Evolutionary conservation across 2,113 vertebrate species (phyloP).

Genomic region (Oryctolagus cuniculus): DNA sequence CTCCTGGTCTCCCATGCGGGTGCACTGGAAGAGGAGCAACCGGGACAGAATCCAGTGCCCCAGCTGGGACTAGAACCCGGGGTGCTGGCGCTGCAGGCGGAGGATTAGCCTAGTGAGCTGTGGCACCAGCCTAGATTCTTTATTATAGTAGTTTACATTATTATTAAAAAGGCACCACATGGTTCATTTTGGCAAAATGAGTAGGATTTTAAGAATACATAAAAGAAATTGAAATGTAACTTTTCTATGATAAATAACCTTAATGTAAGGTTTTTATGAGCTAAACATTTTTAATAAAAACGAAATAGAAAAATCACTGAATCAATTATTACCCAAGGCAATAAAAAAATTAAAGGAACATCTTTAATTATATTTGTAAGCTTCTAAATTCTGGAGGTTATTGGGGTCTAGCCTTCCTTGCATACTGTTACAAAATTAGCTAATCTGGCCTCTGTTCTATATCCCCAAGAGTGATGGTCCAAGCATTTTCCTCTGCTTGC

Average conservation of each 20-base stretch:
- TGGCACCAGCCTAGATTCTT: neutral
- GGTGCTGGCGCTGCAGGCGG: too few species aligned
- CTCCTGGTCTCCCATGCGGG: too few species aligned
- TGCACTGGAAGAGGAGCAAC: too few species aligned
- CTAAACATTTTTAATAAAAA: slow-evolving; percentile 75
- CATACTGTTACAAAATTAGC: slow-evolving; percentile 56
- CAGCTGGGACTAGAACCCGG: too few species aligned
- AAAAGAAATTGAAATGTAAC: slow-evolving; percentile 31
- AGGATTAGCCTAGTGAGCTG: too few species aligned
- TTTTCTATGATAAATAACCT: slow-evolving; percentile 69
- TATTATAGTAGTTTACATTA: neutral
- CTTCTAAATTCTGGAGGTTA: slow-evolving; percentile 64
- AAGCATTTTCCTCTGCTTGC: neutral
- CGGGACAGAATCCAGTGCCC: too few species aligned
- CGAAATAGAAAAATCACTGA: slow-evolving; percentile 66
- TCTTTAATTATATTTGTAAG: slow-evolving; percentile 63
- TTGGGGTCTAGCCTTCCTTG: slow-evolving; percentile 60
- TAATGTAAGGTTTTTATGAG: slow-evolving; percentile 48
- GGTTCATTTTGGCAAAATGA: slow-evolving; percentile 32
- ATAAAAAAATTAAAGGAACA: slow-evolving; percentile 65
- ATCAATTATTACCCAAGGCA: slow-evolving; percentile 48
- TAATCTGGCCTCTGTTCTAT: neutral
- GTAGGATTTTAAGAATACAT: slow-evolving; percentile 30
- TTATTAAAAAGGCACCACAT: slow-evolving; percentile 17
- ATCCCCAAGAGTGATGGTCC: neutral